A percentile compares a stretch with the other conserved stretches of the same genome.
Evolutionary conservation across 2,113 vertebrate genomes (phyloP).

Genomic region (Phrynocephalus versicolor): DNA sequence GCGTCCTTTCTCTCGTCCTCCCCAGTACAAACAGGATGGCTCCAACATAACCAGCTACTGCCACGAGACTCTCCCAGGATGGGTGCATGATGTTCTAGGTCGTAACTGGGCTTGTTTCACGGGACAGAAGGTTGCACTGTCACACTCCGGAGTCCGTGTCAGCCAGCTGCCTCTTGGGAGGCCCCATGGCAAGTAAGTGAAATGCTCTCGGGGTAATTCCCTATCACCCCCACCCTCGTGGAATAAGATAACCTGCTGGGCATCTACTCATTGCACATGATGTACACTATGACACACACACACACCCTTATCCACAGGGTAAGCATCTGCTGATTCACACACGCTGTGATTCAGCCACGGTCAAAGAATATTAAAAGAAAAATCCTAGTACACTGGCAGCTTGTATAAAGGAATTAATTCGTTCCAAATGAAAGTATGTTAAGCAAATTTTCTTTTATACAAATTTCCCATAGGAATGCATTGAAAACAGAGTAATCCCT

Average conservation of each 20-base stretch:
- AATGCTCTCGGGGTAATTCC: not conserved
- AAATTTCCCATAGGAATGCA: no score
- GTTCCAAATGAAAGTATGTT: no score
- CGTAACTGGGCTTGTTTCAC: slow-evolving; percentile 94
- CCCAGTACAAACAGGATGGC: slow-evolving; percentile 84
- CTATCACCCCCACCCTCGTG: not conserved
- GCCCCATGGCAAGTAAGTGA: slow-evolving; percentile 53
- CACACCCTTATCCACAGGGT: no score
- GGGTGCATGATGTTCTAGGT: slow-evolving; percentile 93
- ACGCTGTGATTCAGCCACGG: no score
- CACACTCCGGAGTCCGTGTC: slow-evolving; percentile 46
- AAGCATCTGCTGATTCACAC: no score
- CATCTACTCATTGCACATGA: not conserved
- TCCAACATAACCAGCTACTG: slow-evolving; percentile 86
- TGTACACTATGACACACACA: no score
- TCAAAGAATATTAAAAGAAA: no score
- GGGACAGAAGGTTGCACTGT: slow-evolving; percentile 76
- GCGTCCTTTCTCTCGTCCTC: not conserved
- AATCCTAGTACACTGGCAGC: no score
- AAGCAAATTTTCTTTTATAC: no score
- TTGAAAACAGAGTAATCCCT: no score
- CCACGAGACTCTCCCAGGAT: slow-evolving; percentile 90
- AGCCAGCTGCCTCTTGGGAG: slow-evolving; percentile 30
- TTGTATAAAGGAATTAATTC: no score
- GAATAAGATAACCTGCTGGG: not conserved